phyloP scores from a whole-genome alignment of 1,140 invertebrate genomes.

The Aphaenogaster ashmeadi region DNA sequence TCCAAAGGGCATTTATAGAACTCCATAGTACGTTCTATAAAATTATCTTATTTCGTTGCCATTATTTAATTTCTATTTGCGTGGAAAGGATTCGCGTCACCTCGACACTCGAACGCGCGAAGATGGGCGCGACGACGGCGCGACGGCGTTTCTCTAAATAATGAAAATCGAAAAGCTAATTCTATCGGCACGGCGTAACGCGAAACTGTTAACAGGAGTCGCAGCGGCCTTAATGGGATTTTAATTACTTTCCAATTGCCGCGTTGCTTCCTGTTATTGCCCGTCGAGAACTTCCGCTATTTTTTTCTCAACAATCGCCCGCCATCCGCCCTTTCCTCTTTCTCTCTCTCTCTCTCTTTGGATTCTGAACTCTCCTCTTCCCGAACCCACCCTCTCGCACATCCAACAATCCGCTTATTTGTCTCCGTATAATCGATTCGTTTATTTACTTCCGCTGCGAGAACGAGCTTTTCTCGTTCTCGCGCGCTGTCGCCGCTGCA shows the following conservation, averaged over 20 bases:
- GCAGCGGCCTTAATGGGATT: conserved; percentile 75
- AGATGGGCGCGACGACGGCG: neutral
- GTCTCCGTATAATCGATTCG: conserved; percentile 70
- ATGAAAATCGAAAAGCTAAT: conserved; percentile 77
- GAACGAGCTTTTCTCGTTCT: conserved; percentile 52
- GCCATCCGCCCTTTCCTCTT: neutral
- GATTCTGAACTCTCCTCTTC: neutral
- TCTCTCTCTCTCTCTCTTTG: conserved; percentile 24
- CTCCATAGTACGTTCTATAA: neutral
- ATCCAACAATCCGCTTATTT: conserved; percentile 44
- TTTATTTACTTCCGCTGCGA: conserved; percentile 64
- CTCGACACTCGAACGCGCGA: neutral
- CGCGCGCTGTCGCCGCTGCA: conserved; percentile 26
- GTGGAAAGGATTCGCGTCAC: conserved; percentile 1
- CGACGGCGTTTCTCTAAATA: conserved; percentile 68
- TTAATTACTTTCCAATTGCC: conserved; percentile 82
- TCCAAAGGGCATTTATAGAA: neutral
- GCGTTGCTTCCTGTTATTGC: conserved; percentile 77
- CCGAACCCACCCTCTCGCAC: neutral
- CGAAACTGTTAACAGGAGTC: conserved; percentile 49
- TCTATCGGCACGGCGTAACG: conserved; percentile 59
- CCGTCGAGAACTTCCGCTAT: conserved; percentile 70
- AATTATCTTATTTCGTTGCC: conserved; percentile 12
- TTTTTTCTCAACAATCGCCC: conserved; percentile 58
- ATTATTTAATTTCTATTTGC: conserved; percentile 47